A percentile compares a stretch with the other conserved stretches of the same genome.
Evolutionary conservation across 2,888 invertebrate species (phyloP).

Genomic region (Stictocephala bisonia): DNA sequence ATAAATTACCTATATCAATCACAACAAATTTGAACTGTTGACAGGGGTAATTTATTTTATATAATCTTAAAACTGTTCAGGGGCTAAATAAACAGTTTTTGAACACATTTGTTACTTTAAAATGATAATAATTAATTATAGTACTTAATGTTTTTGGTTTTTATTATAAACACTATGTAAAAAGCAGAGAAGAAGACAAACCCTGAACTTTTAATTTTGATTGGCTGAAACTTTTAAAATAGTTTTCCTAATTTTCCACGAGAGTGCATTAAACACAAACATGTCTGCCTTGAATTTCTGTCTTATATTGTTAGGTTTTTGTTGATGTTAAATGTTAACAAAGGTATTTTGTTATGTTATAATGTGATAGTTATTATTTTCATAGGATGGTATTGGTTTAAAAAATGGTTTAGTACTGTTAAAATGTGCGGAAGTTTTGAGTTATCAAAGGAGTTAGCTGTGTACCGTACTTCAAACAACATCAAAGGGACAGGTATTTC

Average conservation of each 20-base stretch:
- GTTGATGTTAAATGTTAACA: conserved; percentile 50
- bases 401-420: conserved; percentile 47
- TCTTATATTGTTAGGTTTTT: conserved; percentile 45
- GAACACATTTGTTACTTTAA: too few relatives aligned
- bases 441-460: conserved; percentile 38
- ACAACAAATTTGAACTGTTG: too few relatives aligned
- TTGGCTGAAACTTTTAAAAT: conserved; percentile 44
- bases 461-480: conserved; percentile 47
- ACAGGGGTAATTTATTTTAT: too few relatives aligned
- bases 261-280: conserved; percentile 46
- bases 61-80: too few relatives aligned
- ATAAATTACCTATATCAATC: too few relatives aligned
- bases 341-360: conserved; percentile 45
- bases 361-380: conserved; percentile 48
- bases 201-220: too few relatives aligned
- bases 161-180: too few relatives aligned
- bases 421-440: conserved; percentile 36
- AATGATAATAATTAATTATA: too few relatives aligned
- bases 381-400: conserved; percentile 45
- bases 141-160: too few relatives aligned
- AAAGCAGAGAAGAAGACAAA: too few relatives aligned
- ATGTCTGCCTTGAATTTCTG: conserved; percentile 50
- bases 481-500: conserved; percentile 50
- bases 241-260: conserved; percentile 41
- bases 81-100: too few relatives aligned